Conservation (phyloP, 2,797 vertebrate genomes). For the Siniperca undulata region DNA sequence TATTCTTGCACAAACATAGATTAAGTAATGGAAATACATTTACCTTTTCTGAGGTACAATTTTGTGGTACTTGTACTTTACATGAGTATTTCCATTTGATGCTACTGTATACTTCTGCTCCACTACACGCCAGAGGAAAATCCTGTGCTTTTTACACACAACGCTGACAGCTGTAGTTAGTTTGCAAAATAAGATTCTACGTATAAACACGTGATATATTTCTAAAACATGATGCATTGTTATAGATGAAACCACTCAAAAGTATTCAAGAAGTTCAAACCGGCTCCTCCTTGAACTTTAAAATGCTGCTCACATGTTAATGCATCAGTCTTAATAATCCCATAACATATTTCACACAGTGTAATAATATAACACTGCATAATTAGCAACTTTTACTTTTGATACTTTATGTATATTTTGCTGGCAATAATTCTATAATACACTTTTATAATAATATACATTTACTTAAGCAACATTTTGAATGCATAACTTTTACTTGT, state of each 20-base stretch:
- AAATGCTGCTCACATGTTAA: neutral
- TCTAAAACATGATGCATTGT: neutral
- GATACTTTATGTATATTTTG: neutral
- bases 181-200: neutral
- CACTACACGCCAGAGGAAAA: neutral
- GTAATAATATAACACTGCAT: neutral
- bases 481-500: neutral
- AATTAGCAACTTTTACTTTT: neutral
- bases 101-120: neutral
- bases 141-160: neutral
- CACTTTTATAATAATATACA: neutral
- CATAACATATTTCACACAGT: neutral
- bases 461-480: neutral
- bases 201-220: neutral
- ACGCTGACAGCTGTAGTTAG: neutral
- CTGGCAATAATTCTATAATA: neutral
- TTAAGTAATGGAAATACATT: neutral
- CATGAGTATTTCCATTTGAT: neutral
- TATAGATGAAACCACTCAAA: neutral
- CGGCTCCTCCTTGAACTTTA: neutral
- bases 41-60: no score
- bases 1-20: slow-evolving; percentile 1
- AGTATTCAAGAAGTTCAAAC: neutral
- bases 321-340: neutral
- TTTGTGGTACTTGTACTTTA: neutral